Evolutionary conservation across 1,140 invertebrate species (phyloP), one percentile per base, ranked within the genome.

Genomic region (Lepidurus couesii): DNA sequence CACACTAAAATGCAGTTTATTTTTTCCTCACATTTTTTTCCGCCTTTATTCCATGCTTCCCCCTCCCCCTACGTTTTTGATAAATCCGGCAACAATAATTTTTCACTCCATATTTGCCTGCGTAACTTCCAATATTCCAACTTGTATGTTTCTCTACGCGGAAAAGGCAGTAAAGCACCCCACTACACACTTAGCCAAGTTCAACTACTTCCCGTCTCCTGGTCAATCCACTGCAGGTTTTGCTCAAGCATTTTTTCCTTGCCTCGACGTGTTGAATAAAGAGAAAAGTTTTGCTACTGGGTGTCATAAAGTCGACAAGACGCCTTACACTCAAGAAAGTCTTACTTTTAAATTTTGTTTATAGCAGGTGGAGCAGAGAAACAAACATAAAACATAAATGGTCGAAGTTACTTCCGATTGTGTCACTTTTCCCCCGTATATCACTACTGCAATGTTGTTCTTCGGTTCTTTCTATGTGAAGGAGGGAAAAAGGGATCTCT

Each of bases 31-130:
- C 53, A 21, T 10, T 65, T 65, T 65, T 21, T 10, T 65, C 3
- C 0, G 53, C 1, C 1, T 65, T 65, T 21, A 65, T 65, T 65
- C 53, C 53, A 65, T 16, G 53, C 8, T 65, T 13, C n/a, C 6
- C 13, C 21, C 47, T n/a, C 13, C 53, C 21, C 21, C 9, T 65
- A n/a, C 21, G 10, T 47, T 21, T 65, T 65, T n/a, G 34, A 34
- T 34, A 65, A 65, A 65, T 65, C 53, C 53, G 53, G 53, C 21
- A 65, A 65, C 53, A 65, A 65, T 65, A 65, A 65, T n/a, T 65
- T 65, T 16, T 16, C 8, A 65, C 53, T 21, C 53, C 8, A 10
- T n/a, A 65, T 13, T 65, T 65, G 16, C 16, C 53, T 21, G 16
- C 21, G 6, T 65, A 7, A 21, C 53, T 65, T 21, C 9, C 16